These are phyloP conservation scores for Perca fluviatilis DNA, from an alignment of 2,113 vertebrate species.

Conservation along the genomic window DNA sequence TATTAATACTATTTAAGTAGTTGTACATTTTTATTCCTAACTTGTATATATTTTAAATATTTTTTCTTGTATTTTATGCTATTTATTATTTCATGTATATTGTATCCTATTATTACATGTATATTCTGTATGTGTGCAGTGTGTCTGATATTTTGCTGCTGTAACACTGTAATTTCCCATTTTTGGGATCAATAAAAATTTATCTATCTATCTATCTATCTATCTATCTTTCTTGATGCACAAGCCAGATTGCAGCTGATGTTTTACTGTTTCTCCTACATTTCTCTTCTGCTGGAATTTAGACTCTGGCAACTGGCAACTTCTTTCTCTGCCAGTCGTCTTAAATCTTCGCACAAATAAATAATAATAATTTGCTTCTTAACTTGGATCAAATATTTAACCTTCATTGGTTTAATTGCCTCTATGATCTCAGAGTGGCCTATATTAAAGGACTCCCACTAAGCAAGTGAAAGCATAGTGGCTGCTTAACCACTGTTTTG, in stretches of 20 bases:
- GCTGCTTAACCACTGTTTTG: neutral
- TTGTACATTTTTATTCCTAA: too few species aligned
- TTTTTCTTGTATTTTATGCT: too few species aligned
- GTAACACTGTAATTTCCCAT: too few species aligned
- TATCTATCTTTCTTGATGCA: too few species aligned
- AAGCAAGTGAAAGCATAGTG: neutral
- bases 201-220: too few species aligned
- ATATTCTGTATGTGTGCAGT: too few species aligned
- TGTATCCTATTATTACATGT: too few species aligned
- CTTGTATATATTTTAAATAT: too few species aligned
- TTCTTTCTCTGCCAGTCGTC: neutral
- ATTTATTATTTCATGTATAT: too few species aligned
- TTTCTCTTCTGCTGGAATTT: neutral
- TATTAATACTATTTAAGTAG: too few species aligned
- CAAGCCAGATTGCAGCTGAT: neutral
- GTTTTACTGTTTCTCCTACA: neutral
- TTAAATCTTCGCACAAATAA: neutral
- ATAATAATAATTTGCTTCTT: neutral
- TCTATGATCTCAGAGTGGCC: neutral
- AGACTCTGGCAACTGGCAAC: neutral
- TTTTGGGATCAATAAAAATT: too few species aligned
- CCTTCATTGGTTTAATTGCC: neutral
- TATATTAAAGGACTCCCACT: neutral
- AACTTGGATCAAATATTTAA: neutral
- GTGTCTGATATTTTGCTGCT: too few species aligned